phyloP scores from a whole-genome alignment of 2,888 invertebrate species.

The Cephalotes varians region DNA sequence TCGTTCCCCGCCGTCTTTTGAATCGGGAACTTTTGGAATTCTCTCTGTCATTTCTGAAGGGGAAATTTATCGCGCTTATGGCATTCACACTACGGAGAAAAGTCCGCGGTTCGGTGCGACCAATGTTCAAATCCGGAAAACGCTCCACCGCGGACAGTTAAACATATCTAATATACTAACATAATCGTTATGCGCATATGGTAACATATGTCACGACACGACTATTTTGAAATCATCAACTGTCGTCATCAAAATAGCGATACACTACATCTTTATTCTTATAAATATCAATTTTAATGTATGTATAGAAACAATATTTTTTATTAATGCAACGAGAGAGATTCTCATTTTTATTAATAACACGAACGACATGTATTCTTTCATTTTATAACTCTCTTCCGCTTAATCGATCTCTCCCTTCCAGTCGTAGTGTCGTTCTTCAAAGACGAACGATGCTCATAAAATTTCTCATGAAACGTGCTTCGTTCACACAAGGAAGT shows the following conservation, averaged over 20 bases:
- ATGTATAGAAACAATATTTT: background rate
- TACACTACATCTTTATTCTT: background rate
- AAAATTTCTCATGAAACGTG: slow-evolving; percentile 64
- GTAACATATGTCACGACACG: background rate
- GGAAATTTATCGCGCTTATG: slow-evolving; percentile 83
- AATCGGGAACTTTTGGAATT: slow-evolving; percentile 83
- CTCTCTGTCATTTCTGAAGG: slow-evolving; percentile 70
- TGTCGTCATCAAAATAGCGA: background rate
- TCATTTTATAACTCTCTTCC: slow-evolving; percentile 40
- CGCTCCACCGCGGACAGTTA: slow-evolving; percentile 4
- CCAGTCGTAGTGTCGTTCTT: slow-evolving; percentile 65
- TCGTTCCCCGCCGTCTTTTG: slow-evolving; percentile 75
- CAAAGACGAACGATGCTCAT: slow-evolving; percentile 66
- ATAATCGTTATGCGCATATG: background rate
- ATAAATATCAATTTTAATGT: background rate
- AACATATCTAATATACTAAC: slow-evolving; percentile 6
- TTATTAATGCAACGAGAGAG: background rate
- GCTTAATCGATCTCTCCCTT: slow-evolving; percentile 65
- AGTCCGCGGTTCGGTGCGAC: slow-evolving; percentile 55
- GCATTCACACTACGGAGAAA: slow-evolving; percentile 74
- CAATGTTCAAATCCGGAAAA: slow-evolving; percentile 39
- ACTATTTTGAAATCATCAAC: too few species aligned
- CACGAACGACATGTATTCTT: background rate
- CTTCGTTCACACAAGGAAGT: slow-evolving; percentile 37
- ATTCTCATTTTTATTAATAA: slow-evolving; percentile 3